Base-by-base conservation (phyloP, 2,797 vertebrate species). In the Cercopithecus hamlyni region DNA sequence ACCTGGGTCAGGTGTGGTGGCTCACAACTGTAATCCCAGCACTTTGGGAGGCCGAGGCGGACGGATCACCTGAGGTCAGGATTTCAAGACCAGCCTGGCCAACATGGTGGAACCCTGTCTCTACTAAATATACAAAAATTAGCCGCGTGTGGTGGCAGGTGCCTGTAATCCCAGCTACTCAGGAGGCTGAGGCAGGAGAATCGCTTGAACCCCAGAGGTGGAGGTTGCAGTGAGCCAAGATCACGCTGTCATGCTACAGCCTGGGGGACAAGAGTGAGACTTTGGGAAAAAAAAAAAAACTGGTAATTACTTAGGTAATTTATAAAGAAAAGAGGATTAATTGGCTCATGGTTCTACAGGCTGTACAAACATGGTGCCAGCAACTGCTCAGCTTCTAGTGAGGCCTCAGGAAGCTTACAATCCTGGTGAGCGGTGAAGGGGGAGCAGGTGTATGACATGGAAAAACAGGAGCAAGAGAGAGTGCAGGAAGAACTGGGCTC, bases 181-280 rank as follows among this genome's bases (percentile, higher is more conserved):
- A 22, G 52, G 52, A 55, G 52, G 52, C 7, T 55, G 52, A 55
- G 20, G 52, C 52, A 55, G 52, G 52, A 55, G 52, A 55, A 55
- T 55, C 7, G 7, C 52, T 22, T 22, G 20, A 22, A 20, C 20
- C 52, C 52, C 52, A 8, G 52, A 55, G 52, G 52, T 20, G 2
- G 52, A 22, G 52, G 52, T 22, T 55, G 52, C 52, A 55, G 20
- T 55, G 0, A 55, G 20, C 52, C 52, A 55, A 55, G 52, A 55
- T 55, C 2, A 0, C 7, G 1, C 20, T 0, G 0, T 55, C 1
- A 0, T 20, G 7, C 20, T 55, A 20, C 52, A 55, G 52, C 52
- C 52, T 55, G 20, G 52, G 52, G 52, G 52, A 22, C 52, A 55
- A 55, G 52, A 55, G 7, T 55, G 52, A 55, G 52, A 55, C 20